Evolutionary conservation across 2,797 vertebrate species (phyloP).

Genomic region (Limnodromus scolopaceus): DNA sequence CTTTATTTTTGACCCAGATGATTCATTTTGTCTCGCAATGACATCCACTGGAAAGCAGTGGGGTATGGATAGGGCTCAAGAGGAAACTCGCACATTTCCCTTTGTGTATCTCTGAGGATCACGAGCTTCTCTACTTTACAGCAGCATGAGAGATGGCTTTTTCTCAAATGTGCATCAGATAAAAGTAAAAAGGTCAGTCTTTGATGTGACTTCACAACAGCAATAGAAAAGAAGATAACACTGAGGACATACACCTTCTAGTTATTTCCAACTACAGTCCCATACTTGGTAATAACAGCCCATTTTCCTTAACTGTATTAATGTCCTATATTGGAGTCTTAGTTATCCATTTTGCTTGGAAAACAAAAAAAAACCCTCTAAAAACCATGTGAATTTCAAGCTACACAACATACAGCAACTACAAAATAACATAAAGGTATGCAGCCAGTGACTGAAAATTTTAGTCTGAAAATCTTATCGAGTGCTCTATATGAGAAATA

Average conservation of each 20-base stretch:
- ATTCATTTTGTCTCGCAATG: neutral
- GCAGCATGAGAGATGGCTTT: neutral
- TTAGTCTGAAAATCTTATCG: neutral
- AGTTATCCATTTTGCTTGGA: neutral
- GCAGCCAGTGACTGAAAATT: neutral
- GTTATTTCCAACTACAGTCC: neutral
- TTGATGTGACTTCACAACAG: conserved; percentile 28
- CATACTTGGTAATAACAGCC: neutral
- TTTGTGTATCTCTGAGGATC: neutral
- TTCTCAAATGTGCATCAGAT: neutral
- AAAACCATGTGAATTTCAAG: neutral
- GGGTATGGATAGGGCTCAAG: neutral
- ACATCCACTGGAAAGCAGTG: neutral
- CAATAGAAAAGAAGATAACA: neutral
- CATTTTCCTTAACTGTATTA: neutral
- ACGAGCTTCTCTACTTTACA: neutral
- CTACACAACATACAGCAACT: accelerated
- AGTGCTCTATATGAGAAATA: neutral
- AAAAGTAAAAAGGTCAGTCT: conserved; percentile 34
- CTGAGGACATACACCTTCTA: neutral
- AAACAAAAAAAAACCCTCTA: neutral
- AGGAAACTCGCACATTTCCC: neutral
- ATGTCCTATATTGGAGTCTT: accelerated
- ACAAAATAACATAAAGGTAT: neutral
- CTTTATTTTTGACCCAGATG: neutral